Evolutionary conservation across 2,888 invertebrate species (phyloP).

Genomic region (Augochlorella aurata): DNA sequence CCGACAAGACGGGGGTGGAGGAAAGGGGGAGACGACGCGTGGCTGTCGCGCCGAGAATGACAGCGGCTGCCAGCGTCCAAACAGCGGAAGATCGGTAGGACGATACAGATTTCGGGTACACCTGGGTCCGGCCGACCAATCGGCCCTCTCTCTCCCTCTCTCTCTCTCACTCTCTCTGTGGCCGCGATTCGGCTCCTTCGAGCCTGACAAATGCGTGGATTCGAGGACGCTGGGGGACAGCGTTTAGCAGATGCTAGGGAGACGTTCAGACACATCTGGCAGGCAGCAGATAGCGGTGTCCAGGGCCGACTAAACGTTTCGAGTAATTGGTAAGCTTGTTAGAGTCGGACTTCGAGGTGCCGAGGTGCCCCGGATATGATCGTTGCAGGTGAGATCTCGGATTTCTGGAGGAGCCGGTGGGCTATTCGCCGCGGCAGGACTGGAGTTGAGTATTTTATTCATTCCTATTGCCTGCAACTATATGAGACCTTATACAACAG

Average conservation of each 20-base stretch:
- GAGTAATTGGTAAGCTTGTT: constrained; percentile 52
- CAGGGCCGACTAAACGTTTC: constrained; percentile 60
- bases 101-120: constrained; percentile 56
- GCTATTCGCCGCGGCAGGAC: too few species aligned
- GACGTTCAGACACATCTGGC: constrained; percentile 46
- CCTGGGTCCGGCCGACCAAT: constrained; percentile 54
- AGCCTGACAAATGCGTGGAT: constrained; percentile 51
- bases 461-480: too few species aligned
- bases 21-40: background rate
- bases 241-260: constrained; percentile 31
- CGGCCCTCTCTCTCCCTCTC: constrained; percentile 5
- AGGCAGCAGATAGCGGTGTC: constrained; percentile 53
- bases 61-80: constrained; percentile 30
- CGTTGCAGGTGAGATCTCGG: too few species aligned
- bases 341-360: background rate
- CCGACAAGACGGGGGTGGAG: constrained; percentile 50
- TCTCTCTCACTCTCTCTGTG: too few species aligned
- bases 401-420: too few species aligned
- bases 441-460: too few species aligned
- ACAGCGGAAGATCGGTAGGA: constrained; percentile 57
- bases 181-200: constrained; percentile 42
- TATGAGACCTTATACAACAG: too few species aligned
- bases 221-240: constrained; percentile 13
- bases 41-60: constrained; percentile 50
- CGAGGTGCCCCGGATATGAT: too few species aligned